Evolutionary conservation across 2,113 vertebrate species (phyloP), one percentile per base, ranked within the genome.

Genomic region (Pseudolaguvia tuberculata): DNA sequence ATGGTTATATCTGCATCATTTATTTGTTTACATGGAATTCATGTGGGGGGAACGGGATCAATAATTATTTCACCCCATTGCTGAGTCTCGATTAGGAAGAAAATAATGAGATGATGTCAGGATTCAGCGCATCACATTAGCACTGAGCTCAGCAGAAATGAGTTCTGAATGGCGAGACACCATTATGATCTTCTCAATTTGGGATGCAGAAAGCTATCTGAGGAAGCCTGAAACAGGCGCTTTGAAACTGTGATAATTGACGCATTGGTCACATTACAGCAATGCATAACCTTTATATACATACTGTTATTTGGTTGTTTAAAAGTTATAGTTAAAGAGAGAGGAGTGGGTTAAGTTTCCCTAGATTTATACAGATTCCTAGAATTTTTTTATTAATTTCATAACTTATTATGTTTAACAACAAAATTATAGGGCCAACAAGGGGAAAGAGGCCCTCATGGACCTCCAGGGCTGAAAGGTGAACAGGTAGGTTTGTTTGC

Each of bases 361-460:
- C 23, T 13, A 50, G 42, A 27, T 23, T 66, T 8, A 27, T 50
- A 25, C 13, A 17, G 21, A 23, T 45, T 65, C 14, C 11, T 42
- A 21, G n/a, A 25, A 8, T 48, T 25, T 85, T 72, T 69, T 80
- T 21, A 0, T 47, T 73, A 61, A 21, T 47, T 39, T n/a, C 21
- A 23, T 20, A 9, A 5, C 31, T 7, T 66, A 11, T 66, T 18
- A 12, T 50, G 17, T 42, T 50, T 25, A 50, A 6, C n/a, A n/a
- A n/a, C n/a, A n/a, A 48, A 48, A 18, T 27, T n/a, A 73, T 90
- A 98, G 96, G 96, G 96, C 85, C 93, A 94, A 65, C 93, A 93
- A 78, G 96, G 96, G 27, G 95, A 98, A 35, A 89, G 91, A 7
- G 96, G 96, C 71, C 76, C 83, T 23, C 21, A 87, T 0, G 96